Conservation (phyloP, 1,140 invertebrate genomes). For the Pogonognathellus flavescens region DNA sequence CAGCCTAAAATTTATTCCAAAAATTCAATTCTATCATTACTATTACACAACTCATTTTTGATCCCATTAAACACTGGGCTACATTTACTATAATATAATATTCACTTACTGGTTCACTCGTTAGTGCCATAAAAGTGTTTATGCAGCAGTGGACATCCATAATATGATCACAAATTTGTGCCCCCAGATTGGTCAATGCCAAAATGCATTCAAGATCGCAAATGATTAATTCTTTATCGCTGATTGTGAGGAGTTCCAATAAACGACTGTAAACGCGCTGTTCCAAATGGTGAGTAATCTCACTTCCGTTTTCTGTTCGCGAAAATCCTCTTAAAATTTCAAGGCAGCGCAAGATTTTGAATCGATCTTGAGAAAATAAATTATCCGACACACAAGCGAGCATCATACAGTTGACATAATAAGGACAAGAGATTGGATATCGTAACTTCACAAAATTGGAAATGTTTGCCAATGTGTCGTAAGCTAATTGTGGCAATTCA, state of each 20-base stretch:
- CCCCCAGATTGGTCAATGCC: constrained; percentile 90
- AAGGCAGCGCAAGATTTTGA: constrained; percentile 82
- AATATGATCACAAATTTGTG: constrained; percentile 87
- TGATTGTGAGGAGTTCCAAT: constrained; percentile 86
- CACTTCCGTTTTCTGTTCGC: constrained; percentile 87
- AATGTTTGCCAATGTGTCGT: constrained; percentile 94
- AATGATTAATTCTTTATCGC: constrained; percentile 95
- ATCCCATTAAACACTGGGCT: too few species aligned
- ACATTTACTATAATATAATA: not conserved
- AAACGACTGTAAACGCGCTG: constrained; percentile 81
- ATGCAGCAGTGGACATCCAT: constrained; percentile 86
- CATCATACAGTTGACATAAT: constrained; percentile 77
- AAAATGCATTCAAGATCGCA: constrained; percentile 95
- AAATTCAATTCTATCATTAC: too few species aligned
- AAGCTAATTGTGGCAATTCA: constrained; percentile 82
- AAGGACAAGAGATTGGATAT: constrained; percentile 78
- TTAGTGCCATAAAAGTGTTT: constrained; percentile 84
- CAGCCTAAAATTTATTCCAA: too few species aligned
- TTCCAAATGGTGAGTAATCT: constrained; percentile 79
- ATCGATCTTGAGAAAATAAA: constrained; percentile 83
- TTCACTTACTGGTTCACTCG: constrained; percentile 88
- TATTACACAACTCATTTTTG: too few species aligned
- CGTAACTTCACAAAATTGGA: constrained; percentile 82
- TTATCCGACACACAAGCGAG: constrained; percentile 82
- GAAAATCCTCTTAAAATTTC: constrained; percentile 91